These are phyloP conservation scores for Charaxes varanes DNA, from an alignment of 1,140 invertebrate species.

Conservation along the genomic window DNA sequence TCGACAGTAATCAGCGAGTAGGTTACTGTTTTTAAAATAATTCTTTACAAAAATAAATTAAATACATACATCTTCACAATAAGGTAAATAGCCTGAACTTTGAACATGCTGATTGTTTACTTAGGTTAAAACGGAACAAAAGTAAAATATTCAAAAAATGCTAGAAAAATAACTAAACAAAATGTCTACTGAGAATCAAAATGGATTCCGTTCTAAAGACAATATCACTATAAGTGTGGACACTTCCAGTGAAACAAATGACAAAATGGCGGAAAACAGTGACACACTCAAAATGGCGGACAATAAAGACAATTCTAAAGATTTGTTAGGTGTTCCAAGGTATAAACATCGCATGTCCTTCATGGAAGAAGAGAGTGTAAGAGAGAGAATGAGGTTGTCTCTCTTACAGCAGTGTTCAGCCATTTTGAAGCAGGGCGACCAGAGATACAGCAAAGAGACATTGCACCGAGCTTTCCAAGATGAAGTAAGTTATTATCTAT, in stretches of 20 bases:
- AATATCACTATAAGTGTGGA: slow-evolving; percentile 25
- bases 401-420: slow-evolving; percentile 78
- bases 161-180: slow-evolving; percentile 16
- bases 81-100: no score
- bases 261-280: slow-evolving; percentile 4
- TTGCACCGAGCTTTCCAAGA: slow-evolving; percentile 79
- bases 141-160: slow-evolving; percentile 8
- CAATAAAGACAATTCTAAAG: not conserved
- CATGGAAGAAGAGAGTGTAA: slow-evolving; percentile 80
- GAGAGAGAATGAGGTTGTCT: slow-evolving; percentile 73
- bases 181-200: slow-evolving; percentile 25
- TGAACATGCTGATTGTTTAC: no score
- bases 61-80: no score
- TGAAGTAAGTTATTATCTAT: slow-evolving; percentile 75
- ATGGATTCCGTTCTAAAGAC: slow-evolving; percentile 13
- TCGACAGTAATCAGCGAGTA: no score
- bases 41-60: no score
- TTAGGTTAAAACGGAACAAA: not conserved
- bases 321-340: slow-evolving; percentile 27
- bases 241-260: slow-evolving; percentile 26
- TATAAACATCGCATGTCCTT: slow-evolving; percentile 72
- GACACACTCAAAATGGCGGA: slow-evolving; percentile 7
- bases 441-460: slow-evolving; percentile 76
- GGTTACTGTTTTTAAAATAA: no score
- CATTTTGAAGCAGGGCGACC: slow-evolving; percentile 75